Evolutionary conservation across 2,113 vertebrate species (phyloP), one percentile per base, ranked within the genome.

Genomic region (Chloroceryle aenea): DNA sequence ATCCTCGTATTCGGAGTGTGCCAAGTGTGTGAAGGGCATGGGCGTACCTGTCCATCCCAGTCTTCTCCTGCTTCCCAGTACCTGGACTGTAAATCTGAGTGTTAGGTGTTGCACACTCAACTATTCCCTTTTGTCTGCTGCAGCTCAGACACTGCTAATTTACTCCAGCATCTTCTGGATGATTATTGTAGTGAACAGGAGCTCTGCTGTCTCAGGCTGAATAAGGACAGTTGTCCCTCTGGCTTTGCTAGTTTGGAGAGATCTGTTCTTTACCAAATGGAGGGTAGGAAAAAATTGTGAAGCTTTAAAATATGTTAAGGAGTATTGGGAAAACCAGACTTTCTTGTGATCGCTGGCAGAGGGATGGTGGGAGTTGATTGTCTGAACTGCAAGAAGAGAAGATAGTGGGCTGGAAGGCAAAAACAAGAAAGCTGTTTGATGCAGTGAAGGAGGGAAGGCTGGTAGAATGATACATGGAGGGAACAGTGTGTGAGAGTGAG

Each of bases 341-440:
- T 78, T 5, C 32, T 75, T 66, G 38, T 56, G 53, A 36, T 73
- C 56, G 18, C 45, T 95, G 78, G 63, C 81, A 96, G 91, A 95
- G 93, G 48, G 62, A 76, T 66, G 76, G 95, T 95, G 73, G 90
- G 95, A 87, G 87, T 22, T 80, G 89, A 59, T 50, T 83, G 58
- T 90, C 71, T 95, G 71, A 96, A 47, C 38, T 90, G 34, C 36
- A 91, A 93, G 68, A 48, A 62, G 68, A 82, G 23, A 89, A 79
- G 81, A 64, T 26, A 83, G 71, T 76, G 42, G 71, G 67, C 71
- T 94, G 50, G 50, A 90, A 83, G 87, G 56, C 50, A 67, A 87
- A 73, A 80, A 1, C 61, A 89, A 77, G 85, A 66, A 93, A 90
- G n/a, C 23, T 67, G 50, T 69, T 89, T 91, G 59, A 81, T 81